Evolutionary conservation across 1,140 invertebrate genomes (phyloP), one percentile per base, ranked within the genome.

Genomic region (Lordiphosa mommai): DNA sequence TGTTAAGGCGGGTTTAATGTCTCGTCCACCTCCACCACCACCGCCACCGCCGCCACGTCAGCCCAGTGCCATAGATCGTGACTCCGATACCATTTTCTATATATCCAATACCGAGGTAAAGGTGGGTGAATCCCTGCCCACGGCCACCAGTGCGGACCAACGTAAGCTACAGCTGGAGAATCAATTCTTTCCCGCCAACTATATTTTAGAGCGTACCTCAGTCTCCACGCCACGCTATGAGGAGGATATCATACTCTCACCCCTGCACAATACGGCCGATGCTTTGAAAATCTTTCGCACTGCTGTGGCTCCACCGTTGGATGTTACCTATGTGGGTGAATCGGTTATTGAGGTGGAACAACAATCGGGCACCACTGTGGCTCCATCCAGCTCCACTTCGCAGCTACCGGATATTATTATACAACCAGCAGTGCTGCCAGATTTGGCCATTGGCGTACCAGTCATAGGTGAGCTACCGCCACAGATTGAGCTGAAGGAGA

Each of bases 61-160:
- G 14, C 72, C 72, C 7, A 66, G 41, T 8, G 40, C 30, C 14
- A 77, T 88, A 12, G 88, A 89, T 48, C 71, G 86, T 5, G 88
- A 89, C 43, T 88, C 86, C 1, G 88, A 89, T 50, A 89, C 88
- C 0, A 88, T 89, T 27, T 89, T 89, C 41, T 89, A 89, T 36
- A 89, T 89, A 1, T 89, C 88, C n/a, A 89, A 89, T 50, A 89
- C 88, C 0, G 88, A 89, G 58, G 88, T 89, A 0, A 89, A 89
- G 57, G 86, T 89, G 38, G 80, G 82, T 6, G 88, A 89, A 27
- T 88, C 86, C 4, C 47, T 84, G 43, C 88, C 88, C 47, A 87
- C 74, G 3, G 41, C 51, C 23, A 40, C 53, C 20, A 63, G 55
- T 6, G 14, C 63, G 14, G 70, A 80, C 43, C 59, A 74, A 29